Evolutionary conservation across 2,113 vertebrate species (phyloP), one percentile per base, ranked within the genome.

Genomic region (Mungos mungo): DNA sequence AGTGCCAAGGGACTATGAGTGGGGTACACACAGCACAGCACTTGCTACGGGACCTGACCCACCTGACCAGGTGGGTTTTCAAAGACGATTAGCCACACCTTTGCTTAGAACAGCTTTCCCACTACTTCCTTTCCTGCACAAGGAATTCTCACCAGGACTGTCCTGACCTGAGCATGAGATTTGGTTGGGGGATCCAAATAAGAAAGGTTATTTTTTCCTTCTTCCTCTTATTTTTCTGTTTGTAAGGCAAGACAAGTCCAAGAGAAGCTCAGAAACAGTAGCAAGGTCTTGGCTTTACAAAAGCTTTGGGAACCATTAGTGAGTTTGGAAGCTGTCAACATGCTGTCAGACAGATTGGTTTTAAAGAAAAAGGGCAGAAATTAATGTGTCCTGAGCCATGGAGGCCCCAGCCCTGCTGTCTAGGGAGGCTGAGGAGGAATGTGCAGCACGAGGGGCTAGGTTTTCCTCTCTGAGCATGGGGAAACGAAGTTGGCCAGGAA

Each of bases 221-320:
- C 33, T 27, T 90, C 47, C 33, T 31, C 83, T 52, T 60, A 23
- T 79, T 80, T 91, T 79, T 91, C 14, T 60, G 4, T 88, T 85
- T 66, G 12, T 80, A 93, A 87, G 52, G 69, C 47, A 63, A 45
- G n/a, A 60, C 71, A 65, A 18, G 21, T 81, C 81, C 65, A 72
- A 82, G 13, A 76, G 35, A 60, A 47, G 7, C 47, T 81, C 31
- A 74, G 66, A 81, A 81, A 88, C 9, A 50, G 13, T 84, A 86
- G 27, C n/a, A 74, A 93, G 71, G 31, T 87, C 69, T 92, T 82
- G 66, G 68, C 65, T 97, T 85, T 82, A 68, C 50, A 92, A 57
- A 85, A 83, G 35, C 63, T 86, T 86, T 89, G 79, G 27, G 97
- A 94, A 65, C 63, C 35, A 85, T 84, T 85, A 66, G 6, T 90